Evolutionary conservation across 2,888 invertebrate species (phyloP).

Genomic region (Noctua janthina): DNA sequence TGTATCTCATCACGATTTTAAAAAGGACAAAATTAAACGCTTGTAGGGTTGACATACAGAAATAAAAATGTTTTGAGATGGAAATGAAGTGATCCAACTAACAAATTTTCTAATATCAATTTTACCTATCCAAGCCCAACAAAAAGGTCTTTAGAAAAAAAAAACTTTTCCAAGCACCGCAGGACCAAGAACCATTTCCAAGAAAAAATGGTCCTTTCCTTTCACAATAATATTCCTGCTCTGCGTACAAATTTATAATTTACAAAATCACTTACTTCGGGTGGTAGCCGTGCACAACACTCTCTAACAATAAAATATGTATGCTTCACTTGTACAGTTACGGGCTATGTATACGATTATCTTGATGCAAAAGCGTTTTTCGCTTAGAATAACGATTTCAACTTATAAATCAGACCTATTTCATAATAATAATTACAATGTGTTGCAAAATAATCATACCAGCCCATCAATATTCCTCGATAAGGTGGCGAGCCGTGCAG

Average conservation of each 20-base stretch:
- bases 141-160: background rate
- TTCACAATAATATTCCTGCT: slow-evolving; percentile 31
- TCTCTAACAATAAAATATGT: slow-evolving; percentile 60
- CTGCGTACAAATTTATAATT: slow-evolving; percentile 63
- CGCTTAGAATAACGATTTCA: accelerated
- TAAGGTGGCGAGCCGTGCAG: too few species aligned
- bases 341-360: background rate
- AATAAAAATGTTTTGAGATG: background rate
- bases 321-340: slow-evolving; percentile 32
- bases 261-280: slow-evolving; percentile 64
- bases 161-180: too few species aligned
- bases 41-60: background rate
- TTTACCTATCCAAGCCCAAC: background rate
- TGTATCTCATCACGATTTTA: background rate
- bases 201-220: slow-evolving; percentile 14
- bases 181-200: background rate
- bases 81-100: background rate
- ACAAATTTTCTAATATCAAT: background rate
- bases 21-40: background rate
- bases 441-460: background rate
- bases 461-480: background rate
- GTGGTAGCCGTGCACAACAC: slow-evolving; percentile 44
- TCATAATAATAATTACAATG: background rate
- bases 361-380: background rate
- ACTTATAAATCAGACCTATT: background rate